These are phyloP conservation scores for Scaptomyza cyrtandrae DNA, from an alignment of 2,888 invertebrate species.

Conservation along the genomic window DNA sequence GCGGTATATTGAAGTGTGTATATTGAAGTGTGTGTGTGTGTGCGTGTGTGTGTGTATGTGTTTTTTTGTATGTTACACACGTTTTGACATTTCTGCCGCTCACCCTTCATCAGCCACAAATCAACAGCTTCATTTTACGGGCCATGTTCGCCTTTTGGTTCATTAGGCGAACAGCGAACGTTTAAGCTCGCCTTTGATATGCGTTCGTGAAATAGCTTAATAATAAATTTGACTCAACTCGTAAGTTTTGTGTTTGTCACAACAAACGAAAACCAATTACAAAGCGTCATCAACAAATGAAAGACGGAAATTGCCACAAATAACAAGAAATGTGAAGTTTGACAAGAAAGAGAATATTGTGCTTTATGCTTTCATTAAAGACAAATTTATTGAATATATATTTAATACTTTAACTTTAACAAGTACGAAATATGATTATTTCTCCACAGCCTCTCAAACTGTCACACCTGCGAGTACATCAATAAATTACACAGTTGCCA, in stretches of 20 bases:
- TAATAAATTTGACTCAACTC: conserved; percentile 58
- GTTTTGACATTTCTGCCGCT: conserved; percentile 38
- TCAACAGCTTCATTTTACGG: conserved; percentile 40
- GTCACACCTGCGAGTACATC: conserved; percentile 13
- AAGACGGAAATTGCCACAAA: conserved; percentile 60
- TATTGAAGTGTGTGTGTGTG: neutral
- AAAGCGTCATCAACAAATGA: conserved; percentile 45
- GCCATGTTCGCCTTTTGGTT: conserved; percentile 18
- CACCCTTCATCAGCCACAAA: neutral
- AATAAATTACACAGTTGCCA: conserved; percentile 26
- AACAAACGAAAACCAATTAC: conserved; percentile 66
- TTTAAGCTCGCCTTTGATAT: conserved; percentile 9
- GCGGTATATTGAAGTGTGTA: neutral
- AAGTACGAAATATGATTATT: neutral
- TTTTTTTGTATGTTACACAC: conserved; percentile 49
- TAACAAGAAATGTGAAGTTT: no score
- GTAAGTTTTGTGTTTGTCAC: conserved; percentile 48
- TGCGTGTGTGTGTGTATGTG: no score
- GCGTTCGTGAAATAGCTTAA: conserved; percentile 48
- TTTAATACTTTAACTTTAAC: neutral
- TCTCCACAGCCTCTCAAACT: conserved; percentile 22
- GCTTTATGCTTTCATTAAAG: no score
- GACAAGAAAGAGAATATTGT: neutral
- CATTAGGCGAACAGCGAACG: conserved; percentile 36
- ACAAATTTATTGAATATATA: no score